These are phyloP conservation scores for Ageneiosus marmoratus DNA, from an alignment of 2,113 vertebrate species.

Conservation along the genomic window DNA sequence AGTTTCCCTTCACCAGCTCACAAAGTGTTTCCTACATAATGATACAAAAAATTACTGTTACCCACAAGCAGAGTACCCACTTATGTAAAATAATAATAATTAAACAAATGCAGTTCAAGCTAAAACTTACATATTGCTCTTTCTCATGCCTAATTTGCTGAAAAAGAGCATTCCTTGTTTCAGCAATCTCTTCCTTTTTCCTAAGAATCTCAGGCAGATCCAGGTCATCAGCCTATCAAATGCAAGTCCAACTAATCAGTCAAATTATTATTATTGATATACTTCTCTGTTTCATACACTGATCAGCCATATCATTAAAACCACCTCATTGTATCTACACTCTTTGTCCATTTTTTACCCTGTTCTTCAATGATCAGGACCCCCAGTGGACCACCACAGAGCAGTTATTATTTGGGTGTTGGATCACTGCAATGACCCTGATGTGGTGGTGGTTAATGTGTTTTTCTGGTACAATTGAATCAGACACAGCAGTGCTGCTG, in stretches of 20 bases:
- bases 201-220: slow-evolving; percentile 69
- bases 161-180: slow-evolving; percentile 70
- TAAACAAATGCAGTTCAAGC: too few relatives aligned
- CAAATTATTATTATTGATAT: not conserved
- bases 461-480: too few relatives aligned
- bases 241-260: slow-evolving; percentile 43
- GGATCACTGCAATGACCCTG: too few relatives aligned
- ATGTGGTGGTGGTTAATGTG: too few relatives aligned
- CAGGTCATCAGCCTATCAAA: slow-evolving; percentile 69
- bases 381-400: too few relatives aligned
- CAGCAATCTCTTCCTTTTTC: slow-evolving; percentile 75
- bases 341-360: too few relatives aligned
- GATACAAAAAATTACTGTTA: not conserved
- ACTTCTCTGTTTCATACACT: not conserved
- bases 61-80: not conserved
- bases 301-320: too few relatives aligned
- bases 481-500: too few relatives aligned
- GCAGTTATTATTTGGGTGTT: too few relatives aligned
- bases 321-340: too few relatives aligned
- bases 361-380: too few relatives aligned
- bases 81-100: not conserved
- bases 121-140: slow-evolving; percentile 78
- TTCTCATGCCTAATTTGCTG: slow-evolving; percentile 73
- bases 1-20: slow-evolving; percentile 70
- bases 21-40: slow-evolving; percentile 70